These are phyloP conservation scores for Pygoscelis antarcticus DNA, from an alignment of 2,113 vertebrate species.

Conservation along the genomic window DNA sequence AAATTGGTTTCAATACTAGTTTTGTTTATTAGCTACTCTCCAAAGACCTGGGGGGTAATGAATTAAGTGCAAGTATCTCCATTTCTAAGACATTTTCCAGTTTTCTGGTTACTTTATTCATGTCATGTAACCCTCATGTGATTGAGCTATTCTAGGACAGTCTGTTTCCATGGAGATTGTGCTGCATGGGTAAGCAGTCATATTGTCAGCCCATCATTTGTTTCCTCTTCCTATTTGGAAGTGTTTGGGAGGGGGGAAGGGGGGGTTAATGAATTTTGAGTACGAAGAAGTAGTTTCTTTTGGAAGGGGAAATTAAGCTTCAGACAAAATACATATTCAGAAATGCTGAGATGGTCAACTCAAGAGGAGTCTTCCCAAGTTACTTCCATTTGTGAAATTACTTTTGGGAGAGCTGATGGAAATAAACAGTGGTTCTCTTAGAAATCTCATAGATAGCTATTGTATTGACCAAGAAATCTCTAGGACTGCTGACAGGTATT, in stretches of 20 bases:
- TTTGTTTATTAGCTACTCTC: constrained; percentile 19
- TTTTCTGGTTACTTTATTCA: constrained; percentile 63
- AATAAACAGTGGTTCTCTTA: not conserved
- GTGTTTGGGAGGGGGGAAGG: not conserved
- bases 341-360: not conserved
- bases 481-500: not conserved
- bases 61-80: not conserved
- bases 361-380: not conserved
- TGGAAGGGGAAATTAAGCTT: not conserved
- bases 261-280: not conserved
- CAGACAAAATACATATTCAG: not conserved
- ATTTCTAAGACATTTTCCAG: constrained; percentile 27
- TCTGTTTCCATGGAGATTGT: constrained; percentile 56
- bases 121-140: constrained; percentile 57
- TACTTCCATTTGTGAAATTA: not conserved
- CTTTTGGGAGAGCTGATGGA: not conserved
- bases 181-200: constrained; percentile 37
- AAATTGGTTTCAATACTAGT: not conserved
- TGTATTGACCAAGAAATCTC: not conserved
- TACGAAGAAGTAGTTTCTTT: not conserved
- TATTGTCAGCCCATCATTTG: constrained; percentile 37
- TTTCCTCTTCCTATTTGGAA: constrained; percentile 57
- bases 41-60: not conserved
- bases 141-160: constrained; percentile 61
- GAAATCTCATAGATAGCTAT: not conserved